Conservation (phyloP, 1,140 invertebrate species). For the Contarinia nasturtii region DNA sequence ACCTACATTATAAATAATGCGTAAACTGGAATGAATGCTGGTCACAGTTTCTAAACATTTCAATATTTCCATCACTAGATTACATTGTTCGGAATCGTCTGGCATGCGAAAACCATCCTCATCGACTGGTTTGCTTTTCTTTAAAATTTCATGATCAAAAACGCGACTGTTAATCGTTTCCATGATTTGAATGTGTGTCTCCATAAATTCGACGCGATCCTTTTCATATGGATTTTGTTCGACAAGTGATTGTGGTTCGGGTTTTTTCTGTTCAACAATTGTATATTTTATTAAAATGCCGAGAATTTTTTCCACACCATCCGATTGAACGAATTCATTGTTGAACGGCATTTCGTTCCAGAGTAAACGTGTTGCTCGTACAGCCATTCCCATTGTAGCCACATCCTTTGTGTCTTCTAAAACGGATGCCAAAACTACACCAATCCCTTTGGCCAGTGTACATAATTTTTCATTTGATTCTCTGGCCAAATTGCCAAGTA, state of each 20-base stretch:
- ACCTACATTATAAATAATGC: conserved; percentile 14
- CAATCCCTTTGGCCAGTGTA: conserved; percentile 10
- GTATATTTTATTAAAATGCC: background rate
- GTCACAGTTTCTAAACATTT: conserved; percentile 18
- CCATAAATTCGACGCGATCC: background rate
- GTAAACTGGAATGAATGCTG: conserved; percentile 11
- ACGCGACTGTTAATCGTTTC: conserved; percentile 11
- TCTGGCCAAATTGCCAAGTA: conserved; percentile 18
- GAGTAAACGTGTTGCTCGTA: conserved; percentile 17
- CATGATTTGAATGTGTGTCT: background rate
- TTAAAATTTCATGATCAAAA: conserved; percentile 18
- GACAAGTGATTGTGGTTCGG: background rate
- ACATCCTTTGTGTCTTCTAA: conserved; percentile 17
- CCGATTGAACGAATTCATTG: conserved; percentile 13
- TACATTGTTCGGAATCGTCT: conserved; percentile 12
- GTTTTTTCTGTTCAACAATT: background rate
- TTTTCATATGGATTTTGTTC: background rate
- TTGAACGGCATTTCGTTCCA: conserved; percentile 14
- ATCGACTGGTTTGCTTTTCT: conserved; percentile 11
- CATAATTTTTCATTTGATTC: conserved; percentile 12
- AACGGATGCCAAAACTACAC: conserved; percentile 14
- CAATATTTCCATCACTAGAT: conserved; percentile 16
- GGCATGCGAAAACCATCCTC: conserved; percentile 13
- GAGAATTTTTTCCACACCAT: conserved; percentile 8
- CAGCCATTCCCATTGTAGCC: conserved; percentile 19